Evolutionary conservation across 2,888 invertebrate genomes (phyloP), one percentile per base, ranked within the genome.

Genomic region (Patella pellucida): DNA sequence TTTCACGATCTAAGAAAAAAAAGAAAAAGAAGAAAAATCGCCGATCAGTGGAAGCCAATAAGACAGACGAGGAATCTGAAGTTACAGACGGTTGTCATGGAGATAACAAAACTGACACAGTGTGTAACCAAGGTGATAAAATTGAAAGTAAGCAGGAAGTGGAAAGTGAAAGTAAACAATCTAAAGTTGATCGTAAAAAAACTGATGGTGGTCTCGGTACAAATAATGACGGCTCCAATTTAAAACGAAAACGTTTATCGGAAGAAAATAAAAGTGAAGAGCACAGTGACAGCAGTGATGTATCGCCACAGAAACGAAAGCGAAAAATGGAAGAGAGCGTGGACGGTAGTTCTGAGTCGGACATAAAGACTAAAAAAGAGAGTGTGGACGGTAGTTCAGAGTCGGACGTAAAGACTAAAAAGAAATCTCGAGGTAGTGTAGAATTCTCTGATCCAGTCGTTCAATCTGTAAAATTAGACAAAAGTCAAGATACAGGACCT

Each of bases 1-100:
- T 67, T 27, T 67, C 69, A 70, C 69, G 74, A 71, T 71, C 71
- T 11, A 67, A 54, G 31, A 71, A 74, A 50, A 72, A 72, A 68
- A 71, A 71, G 74, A 78, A 72, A 72, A 78, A 78, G 75, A 73
- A 70, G 71, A 78, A 68, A 62, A 71, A 56, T 54, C 71, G 74
- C 11, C 70, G 72, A 23, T 71, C 69, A 23, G 54, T 68, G 50
- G 74, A 74, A 12, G 31, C 56, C n/a, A 73, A 23, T 16, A 74
- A 74, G 23, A 62, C 76, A 19, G 69, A 73, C 15, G 77, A 77
- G 14, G 77, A 75, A 7, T 73, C 68, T 5, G 73, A 73, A 19
- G 23, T 62, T 23, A 62, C 62, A 12, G 62, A 62, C 14, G 23
- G 23, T 62, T 19, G 62, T 23, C 19, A 23, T 19, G 62, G 9